Evolutionary conservation across 2,113 vertebrate species (phyloP).

Genomic region (Atlantisia rogersi): DNA sequence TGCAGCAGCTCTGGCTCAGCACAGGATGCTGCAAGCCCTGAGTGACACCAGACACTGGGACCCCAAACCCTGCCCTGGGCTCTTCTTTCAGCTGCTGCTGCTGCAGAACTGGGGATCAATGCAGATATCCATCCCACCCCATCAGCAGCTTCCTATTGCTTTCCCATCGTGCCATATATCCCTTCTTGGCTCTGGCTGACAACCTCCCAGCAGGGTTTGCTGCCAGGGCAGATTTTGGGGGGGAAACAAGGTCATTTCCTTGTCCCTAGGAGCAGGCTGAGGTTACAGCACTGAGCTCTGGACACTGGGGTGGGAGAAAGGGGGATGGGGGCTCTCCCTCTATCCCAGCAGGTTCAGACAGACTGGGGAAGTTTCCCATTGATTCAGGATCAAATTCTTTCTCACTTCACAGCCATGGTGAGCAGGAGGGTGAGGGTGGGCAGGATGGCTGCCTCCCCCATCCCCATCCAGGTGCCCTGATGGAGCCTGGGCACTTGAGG

Average conservation of each 20-base stretch:
- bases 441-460: background rate
- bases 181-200: background rate
- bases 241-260: background rate
- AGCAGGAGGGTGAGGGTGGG: background rate
- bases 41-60: rapidly evolving
- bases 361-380: background rate
- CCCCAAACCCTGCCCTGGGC: background rate
- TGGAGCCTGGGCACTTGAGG: background rate
- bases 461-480: background rate
- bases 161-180: background rate
- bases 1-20: background rate
- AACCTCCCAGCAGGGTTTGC: background rate
- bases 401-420: background rate
- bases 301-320: rapidly evolving
- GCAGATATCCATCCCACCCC: background rate
- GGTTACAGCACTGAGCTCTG: background rate
- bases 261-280: background rate
- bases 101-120: background rate
- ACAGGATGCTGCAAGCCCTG: rapidly evolving
- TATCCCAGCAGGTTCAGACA: background rate
- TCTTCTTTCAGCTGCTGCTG: background rate
- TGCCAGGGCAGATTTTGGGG: background rate
- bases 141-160: conserved; percentile 2
- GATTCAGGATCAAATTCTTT: background rate
- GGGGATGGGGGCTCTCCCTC: background rate